A percentile compares a stretch with the other conserved stretches of the same genome.
Evolutionary conservation across 2,888 invertebrate species (phyloP).

Genomic region (Phyllotreta cruciferae): DNA sequence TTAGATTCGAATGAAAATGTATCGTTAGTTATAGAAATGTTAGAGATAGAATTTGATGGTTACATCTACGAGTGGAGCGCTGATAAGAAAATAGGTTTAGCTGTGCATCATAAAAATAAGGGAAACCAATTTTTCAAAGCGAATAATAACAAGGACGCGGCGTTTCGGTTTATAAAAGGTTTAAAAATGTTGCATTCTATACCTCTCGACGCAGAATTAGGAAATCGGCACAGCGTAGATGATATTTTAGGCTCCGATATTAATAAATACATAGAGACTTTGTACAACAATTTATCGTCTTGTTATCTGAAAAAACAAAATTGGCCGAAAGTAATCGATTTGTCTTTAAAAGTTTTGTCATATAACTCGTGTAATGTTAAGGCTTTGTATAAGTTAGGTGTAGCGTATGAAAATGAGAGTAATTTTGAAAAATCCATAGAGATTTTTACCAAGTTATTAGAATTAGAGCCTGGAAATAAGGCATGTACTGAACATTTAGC

Average conservation of each 20-base stretch:
- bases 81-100: slow-evolving; percentile 57
- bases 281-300: slow-evolving; percentile 84
- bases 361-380: slow-evolving; percentile 60
- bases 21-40: slow-evolving; percentile 56
- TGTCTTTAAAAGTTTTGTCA: slow-evolving; percentile 64
- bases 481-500: slow-evolving; percentile 68
- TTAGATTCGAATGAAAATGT: slow-evolving; percentile 50
- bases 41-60: slow-evolving; percentile 56
- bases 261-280: slow-evolving; percentile 67
- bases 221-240: slow-evolving; percentile 62
- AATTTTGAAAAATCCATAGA: slow-evolving; percentile 72
- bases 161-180: slow-evolving; percentile 74
- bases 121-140: slow-evolving; percentile 71
- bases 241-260: slow-evolving; percentile 63
- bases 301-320: slow-evolving; percentile 76
- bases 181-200: slow-evolving; percentile 76
- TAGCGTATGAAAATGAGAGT: slow-evolving; percentile 64
- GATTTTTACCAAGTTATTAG: slow-evolving; percentile 65
- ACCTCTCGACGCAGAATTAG: slow-evolving; percentile 60
- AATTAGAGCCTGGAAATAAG: slow-evolving; percentile 71
- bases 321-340: slow-evolving; percentile 69
- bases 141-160: slow-evolving; percentile 68
- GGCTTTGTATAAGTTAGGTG: slow-evolving; percentile 62
- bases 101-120: slow-evolving; percentile 60
- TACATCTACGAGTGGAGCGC: slow-evolving; percentile 60